Percentiles rank a stretch among this genome's conserved stretches.
These are phyloP conservation scores for Pocillopora meandrina DNA, from an alignment of 92 coral and sea anemone species.

Conservation along the genomic window DNA sequence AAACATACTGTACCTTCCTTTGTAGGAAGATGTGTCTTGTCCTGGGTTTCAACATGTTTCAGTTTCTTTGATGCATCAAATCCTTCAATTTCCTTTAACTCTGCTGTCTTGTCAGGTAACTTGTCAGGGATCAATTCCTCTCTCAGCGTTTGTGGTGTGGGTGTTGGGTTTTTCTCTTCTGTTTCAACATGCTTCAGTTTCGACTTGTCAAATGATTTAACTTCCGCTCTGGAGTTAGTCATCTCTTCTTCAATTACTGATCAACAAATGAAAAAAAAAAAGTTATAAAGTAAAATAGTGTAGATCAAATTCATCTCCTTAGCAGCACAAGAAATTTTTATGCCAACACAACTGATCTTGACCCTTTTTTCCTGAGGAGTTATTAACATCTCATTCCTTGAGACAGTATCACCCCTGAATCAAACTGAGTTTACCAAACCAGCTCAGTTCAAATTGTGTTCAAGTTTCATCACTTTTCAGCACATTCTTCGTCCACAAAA, in stretches of 20 bases:
- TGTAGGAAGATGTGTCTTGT: conserved; percentile 75
- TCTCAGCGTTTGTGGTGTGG: conserved; percentile 54
- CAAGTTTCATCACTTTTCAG: too few relatives aligned
- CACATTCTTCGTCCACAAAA: too few relatives aligned
- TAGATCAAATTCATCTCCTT: neutral
- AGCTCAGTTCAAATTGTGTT: too few relatives aligned
- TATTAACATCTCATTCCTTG: too few relatives aligned
- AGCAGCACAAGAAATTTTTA: neutral
- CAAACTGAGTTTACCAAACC: too few relatives aligned
- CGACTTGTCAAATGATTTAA: conserved; percentile 78
- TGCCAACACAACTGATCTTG: too few relatives aligned
- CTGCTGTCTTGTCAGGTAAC: conserved; percentile 72
- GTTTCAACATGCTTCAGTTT: conserved; percentile 81
- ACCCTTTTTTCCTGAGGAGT: too few relatives aligned
- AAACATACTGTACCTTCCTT: conserved; percentile 56
- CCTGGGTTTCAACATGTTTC: conserved; percentile 79
- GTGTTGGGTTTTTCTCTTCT: conserved; percentile 74
- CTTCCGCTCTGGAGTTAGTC: conserved; percentile 75
- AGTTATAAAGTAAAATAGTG: neutral
- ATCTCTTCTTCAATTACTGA: conserved; percentile 67
- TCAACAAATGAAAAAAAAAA: neutral
- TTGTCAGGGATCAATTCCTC: conserved; percentile 41
- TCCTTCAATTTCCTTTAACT: conserved; percentile 49
- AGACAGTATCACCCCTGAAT: too few relatives aligned
- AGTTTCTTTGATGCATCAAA: conserved; percentile 68